Conservation (phyloP, 2,113 vertebrate genomes). For the Chaenogobius annularis region DNA sequence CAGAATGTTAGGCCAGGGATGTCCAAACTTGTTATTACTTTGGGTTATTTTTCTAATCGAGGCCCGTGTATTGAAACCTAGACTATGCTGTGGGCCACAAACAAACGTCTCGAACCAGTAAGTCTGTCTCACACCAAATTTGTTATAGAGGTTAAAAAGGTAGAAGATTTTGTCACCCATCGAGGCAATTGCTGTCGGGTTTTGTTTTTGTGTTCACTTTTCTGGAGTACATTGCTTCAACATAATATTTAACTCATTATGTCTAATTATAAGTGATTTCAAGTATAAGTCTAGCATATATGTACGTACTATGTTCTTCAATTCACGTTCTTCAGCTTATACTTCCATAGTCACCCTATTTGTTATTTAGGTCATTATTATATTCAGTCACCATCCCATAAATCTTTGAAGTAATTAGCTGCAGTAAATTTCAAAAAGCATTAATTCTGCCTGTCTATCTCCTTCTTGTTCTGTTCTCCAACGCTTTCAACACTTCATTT, state of each 20-base stretch:
- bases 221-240: neutral
- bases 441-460: constrained; percentile 29
- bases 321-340: constrained; percentile 11
- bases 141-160: too few relatives aligned
- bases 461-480: constrained; percentile 33
- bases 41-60: too few relatives aligned
- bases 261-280: neutral
- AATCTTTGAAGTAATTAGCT: neutral
- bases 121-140: too few relatives aligned
- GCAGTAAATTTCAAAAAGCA: constrained; percentile 21
- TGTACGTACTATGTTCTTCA: neutral
- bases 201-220: too few relatives aligned
- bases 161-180: too few relatives aligned
- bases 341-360: constrained; percentile 20
- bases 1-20: too few relatives aligned
- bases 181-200: too few relatives aligned
- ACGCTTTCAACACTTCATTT: constrained; percentile 38
- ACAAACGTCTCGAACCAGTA: too few relatives aligned
- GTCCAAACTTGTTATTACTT: too few relatives aligned
- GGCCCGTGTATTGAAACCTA: too few relatives aligned
- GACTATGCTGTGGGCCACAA: too few relatives aligned
- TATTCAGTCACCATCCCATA: constrained; percentile 7
- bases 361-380: constrained; percentile 15
- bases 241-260: neutral
- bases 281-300: neutral